Evolutionary conservation across 1,140 invertebrate species (phyloP).

Genomic region (Reticulitermes speratus): DNA sequence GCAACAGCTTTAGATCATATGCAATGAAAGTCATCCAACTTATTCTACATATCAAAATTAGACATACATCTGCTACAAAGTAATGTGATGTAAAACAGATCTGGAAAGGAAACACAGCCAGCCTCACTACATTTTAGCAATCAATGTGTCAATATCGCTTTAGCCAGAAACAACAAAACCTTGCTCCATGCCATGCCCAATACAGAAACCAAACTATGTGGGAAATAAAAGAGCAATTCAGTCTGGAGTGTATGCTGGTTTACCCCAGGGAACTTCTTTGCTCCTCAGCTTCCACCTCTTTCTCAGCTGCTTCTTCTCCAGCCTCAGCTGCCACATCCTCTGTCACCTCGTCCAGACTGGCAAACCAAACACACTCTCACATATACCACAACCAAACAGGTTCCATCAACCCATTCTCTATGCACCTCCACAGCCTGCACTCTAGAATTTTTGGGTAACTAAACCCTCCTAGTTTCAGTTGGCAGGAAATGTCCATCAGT

Average conservation of each 20-base stretch:
- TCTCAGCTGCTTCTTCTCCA: neutral
- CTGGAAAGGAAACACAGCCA: constrained; percentile 15
- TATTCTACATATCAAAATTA: neutral
- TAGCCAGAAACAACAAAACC: neutral
- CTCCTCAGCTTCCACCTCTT: neutral
- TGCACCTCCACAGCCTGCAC: no score
- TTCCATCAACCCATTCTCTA: no score
- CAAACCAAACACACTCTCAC: constrained; percentile 20
- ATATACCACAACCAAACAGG: neutral
- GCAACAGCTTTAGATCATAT: neutral
- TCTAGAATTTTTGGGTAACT: no score
- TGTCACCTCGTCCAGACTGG: constrained; percentile 25
- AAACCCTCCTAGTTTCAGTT: no score
- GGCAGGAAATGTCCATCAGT: no score
- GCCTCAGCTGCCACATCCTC: constrained; percentile 28
- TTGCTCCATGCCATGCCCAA: neutral
- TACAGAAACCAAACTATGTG: neutral
- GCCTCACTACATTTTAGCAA: neutral
- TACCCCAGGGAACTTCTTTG: neutral
- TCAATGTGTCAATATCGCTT: neutral
- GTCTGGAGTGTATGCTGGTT: neutral
- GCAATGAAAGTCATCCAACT: neutral
- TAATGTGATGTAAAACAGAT: neutral
- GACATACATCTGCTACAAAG: neutral
- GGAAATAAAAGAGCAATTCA: neutral